phyloP scores from a whole-genome alignment of 2,888 invertebrate species.

The Uloborus plumipes region DNA sequence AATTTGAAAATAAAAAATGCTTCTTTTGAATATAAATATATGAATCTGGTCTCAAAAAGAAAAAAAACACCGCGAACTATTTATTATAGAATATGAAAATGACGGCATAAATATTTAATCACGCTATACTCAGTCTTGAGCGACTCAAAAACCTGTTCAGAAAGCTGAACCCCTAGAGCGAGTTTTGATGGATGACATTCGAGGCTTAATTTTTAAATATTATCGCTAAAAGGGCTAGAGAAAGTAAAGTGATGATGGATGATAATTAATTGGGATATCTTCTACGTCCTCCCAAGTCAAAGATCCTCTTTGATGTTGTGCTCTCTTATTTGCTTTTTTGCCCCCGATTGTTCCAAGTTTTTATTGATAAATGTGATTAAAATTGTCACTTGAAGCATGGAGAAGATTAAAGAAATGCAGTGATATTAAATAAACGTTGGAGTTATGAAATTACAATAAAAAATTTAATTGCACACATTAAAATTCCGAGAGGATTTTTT shows the following conservation, averaged over 20 bases:
- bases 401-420: neutral
- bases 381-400: neutral
- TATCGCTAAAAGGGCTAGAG: conserved; percentile 9
- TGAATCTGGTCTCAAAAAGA: neutral
- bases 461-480: too few relatives aligned
- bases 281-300: too few relatives aligned
- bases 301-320: too few relatives aligned
- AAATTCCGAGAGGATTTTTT: too few relatives aligned
- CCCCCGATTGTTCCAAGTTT: neutral
- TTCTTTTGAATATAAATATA: too few relatives aligned
- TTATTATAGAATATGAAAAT: conserved; percentile 20
- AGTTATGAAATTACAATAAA: too few relatives aligned
- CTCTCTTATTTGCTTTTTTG: neutral
- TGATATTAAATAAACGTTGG: too few relatives aligned
- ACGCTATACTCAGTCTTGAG: conserved; percentile 5
- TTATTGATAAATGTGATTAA: conserved; percentile 1
- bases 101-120: conserved; percentile 45
- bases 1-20: too few relatives aligned
- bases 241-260: conserved; percentile 46
- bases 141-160: too few relatives aligned
- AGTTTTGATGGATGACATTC: conserved; percentile 35
- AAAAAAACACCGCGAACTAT: conserved; percentile 10
- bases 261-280: conserved; percentile 37
- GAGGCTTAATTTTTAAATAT: conserved; percentile 27
- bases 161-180: neutral